These are phyloP conservation scores for Larimichthys crocea DNA, from an alignment of 2,113 vertebrate genomes.

Conservation along the genomic window DNA sequence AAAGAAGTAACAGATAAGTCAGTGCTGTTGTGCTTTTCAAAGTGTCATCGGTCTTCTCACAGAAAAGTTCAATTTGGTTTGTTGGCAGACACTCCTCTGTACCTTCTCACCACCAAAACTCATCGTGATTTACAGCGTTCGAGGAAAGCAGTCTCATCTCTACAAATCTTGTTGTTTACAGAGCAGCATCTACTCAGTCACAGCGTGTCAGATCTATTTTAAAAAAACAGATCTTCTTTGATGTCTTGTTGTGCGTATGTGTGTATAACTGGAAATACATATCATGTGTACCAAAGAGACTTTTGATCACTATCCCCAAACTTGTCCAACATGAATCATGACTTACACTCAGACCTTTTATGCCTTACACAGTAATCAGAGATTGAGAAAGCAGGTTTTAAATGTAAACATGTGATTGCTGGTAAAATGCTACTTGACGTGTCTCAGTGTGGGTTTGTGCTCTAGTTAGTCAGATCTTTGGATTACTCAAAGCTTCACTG, in stretches of 20 bases:
- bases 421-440: not conserved
- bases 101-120: not conserved
- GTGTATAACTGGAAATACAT: not conserved
- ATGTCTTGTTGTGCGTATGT: not conserved
- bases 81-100: not conserved
- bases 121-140: constrained; percentile 26
- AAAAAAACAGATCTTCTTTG: not conserved
- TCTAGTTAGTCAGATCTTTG: not conserved
- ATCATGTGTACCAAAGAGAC: not conserved
- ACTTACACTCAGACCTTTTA: not conserved
- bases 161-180: constrained; percentile 1
- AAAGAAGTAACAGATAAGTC: constrained; percentile 22
- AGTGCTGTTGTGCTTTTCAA: constrained; percentile 7
- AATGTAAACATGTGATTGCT: not conserved
- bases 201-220: not conserved
- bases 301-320: not conserved
- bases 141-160: not conserved
- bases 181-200: not conserved
- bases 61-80: constrained; percentile 25
- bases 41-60: constrained; percentile 10
- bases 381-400: not conserved
- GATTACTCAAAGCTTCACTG: constrained; percentile 48
- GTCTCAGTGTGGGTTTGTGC: constrained; percentile 1
- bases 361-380: not conserved
- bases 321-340: not conserved